Percentiles rank a stretch among this genome's conserved stretches.
Conservation (phyloP, 2,888 invertebrate genomes). For the Acanthococcus lagerstroemiae region DNA sequence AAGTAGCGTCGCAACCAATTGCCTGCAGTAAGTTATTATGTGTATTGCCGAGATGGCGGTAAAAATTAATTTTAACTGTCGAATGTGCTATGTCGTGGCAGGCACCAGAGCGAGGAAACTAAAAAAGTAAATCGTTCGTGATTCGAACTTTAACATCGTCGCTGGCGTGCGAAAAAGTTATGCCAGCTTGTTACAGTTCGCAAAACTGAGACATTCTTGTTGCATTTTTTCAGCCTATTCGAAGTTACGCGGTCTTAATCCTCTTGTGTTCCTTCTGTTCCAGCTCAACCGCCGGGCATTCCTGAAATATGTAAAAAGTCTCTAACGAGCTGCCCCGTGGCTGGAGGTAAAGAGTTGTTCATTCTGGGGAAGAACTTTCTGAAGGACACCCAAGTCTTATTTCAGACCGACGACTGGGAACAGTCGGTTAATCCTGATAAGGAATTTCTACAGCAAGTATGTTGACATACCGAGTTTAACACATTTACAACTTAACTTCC, state of each 20-base stretch:
- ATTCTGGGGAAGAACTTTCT: slow-evolving; percentile 85
- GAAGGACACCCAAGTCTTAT: slow-evolving; percentile 77
- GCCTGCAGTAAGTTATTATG: slow-evolving; percentile 83
- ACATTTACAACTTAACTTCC: too few relatives aligned
- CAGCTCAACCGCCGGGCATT: slow-evolving; percentile 84
- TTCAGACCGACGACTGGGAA: slow-evolving; percentile 61
- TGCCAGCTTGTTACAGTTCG: too few relatives aligned
- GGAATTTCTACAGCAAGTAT: slow-evolving; percentile 75
- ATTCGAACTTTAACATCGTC: too few relatives aligned
- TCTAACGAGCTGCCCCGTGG: slow-evolving; percentile 63
- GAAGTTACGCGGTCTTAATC: background rate
- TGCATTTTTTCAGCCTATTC: background rate
- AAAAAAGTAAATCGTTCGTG: too few relatives aligned
- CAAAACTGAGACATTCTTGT: too few relatives aligned
- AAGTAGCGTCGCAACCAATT: slow-evolving; percentile 81
- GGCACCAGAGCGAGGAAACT: too few relatives aligned
- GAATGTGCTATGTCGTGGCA: too few relatives aligned
- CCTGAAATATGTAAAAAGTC: slow-evolving; percentile 89
- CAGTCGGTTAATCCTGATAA: slow-evolving; percentile 75
- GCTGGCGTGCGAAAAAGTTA: too few relatives aligned
- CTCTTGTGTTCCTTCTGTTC: slow-evolving; percentile 35
- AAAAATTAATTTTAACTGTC: too few relatives aligned
- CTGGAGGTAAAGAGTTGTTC: slow-evolving; percentile 74
- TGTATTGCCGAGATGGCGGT: too few relatives aligned
- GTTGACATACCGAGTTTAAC: too few relatives aligned